phyloP scores from a whole-genome alignment of 1,140 invertebrate genomes.

The Trypoxylus dichotomus region DNA sequence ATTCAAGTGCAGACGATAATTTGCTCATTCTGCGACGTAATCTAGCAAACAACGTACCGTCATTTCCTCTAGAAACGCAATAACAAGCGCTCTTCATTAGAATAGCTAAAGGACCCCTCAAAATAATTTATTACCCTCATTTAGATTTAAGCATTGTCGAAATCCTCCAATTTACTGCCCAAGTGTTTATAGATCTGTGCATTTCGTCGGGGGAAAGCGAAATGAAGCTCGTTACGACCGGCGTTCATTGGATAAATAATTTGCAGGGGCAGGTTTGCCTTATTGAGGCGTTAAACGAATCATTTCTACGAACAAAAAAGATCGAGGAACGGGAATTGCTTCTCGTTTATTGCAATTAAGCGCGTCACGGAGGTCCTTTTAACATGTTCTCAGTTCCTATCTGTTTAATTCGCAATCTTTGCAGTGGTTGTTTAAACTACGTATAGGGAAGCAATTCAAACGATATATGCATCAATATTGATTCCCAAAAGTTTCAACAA shows the following conservation, averaged over 20 bases:
- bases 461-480: too few relatives aligned
- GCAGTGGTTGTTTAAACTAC: too few relatives aligned
- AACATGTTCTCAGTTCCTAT: too few relatives aligned
- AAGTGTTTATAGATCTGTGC: slow-evolving; percentile 10
- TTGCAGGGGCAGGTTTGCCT: background rate
- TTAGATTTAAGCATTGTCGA: slow-evolving; percentile 6
- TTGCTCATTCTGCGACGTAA: background rate
- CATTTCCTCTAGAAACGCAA: background rate
- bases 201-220: background rate
- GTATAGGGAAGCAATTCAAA: too few relatives aligned
- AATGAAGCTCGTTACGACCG: background rate
- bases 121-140: slow-evolving; percentile 16
- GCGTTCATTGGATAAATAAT: background rate
- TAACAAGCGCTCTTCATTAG: slow-evolving; percentile 3
- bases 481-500: too few relatives aligned
- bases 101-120: background rate
- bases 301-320: background rate
- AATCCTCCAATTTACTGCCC: slow-evolving; percentile 15
- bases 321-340: background rate
- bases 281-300: background rate
- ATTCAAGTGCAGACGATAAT: too few relatives aligned
- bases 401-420: too few relatives aligned
- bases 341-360: background rate
- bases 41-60: background rate
- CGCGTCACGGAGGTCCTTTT: too few relatives aligned